A percentile compares a stretch with the other conserved stretches of the same genome.
Evolutionary conservation across 2,797 vertebrate species (phyloP).

Genomic region (Pseudochirops corinnae): DNA sequence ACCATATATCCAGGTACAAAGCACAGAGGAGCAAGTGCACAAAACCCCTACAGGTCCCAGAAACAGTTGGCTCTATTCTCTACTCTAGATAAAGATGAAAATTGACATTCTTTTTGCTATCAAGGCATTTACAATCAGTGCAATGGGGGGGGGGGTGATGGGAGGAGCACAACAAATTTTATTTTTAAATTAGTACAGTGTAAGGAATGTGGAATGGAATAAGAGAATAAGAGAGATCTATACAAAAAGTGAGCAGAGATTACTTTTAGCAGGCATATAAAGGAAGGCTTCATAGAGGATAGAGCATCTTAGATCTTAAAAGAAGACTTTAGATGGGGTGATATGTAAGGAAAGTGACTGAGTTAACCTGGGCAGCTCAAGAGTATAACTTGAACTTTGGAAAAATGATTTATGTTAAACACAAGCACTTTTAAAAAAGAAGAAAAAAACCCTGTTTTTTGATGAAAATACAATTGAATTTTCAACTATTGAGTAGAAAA

Average conservation of each 20-base stretch:
- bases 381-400: neutral
- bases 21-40: neutral
- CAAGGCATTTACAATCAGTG: neutral
- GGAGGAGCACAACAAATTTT: neutral
- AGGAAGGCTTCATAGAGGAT: neutral
- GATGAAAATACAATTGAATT: neutral
- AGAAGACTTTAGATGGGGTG: neutral
- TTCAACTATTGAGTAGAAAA: slow-evolving; percentile 54
- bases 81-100: neutral
- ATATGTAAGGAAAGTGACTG: neutral
- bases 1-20: neutral
- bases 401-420: neutral
- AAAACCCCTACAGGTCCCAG: neutral
- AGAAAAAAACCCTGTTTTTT: neutral
- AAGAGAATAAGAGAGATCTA: neutral
- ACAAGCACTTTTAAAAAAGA: neutral
- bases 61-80: neutral
- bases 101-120: neutral
- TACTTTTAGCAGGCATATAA: neutral
- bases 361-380: neutral
- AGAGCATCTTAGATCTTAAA: neutral
- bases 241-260: neutral
- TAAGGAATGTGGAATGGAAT: neutral
- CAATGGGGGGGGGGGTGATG: neutral
- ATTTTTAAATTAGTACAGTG: neutral